Base-by-base conservation (phyloP, 92 coral and sea anemone genomes). In the Porites lobata region DNA sequence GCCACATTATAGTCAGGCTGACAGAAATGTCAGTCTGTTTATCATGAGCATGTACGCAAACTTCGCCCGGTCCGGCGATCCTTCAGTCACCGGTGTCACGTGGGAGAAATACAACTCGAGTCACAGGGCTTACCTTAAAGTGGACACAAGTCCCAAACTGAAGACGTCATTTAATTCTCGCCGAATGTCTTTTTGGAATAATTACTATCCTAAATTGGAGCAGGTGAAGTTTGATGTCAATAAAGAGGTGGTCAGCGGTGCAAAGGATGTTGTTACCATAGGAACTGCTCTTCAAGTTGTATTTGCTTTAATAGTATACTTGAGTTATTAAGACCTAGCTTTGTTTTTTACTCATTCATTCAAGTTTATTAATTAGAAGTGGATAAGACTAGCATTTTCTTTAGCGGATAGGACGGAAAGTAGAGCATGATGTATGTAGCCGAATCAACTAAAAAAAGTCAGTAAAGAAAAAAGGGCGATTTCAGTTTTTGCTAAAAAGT, bases 171-270 rank as follows among this genome's bases (percentile, higher is more conserved):
- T 93, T 58, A 80, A 92, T 86, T 81, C 89, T 56, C 92, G 92
- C 32, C 85, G 92, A 65, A 79, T 95, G 85, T 94, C 98, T 0
- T 95, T 95, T 85, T 95, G 98, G 98, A 95, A 95, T 59, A 75
- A 82, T 76, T 95, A 82, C 66, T 84, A 93, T 61, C 96, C 98
- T 52, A 91, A 93, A 80, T 83, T 95, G 50, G 51, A 63, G 11
- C 69, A 87, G 19, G 70, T 81, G 0, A 50, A 63, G 61, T 72
- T 91, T 64, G 86, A 86, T 20, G 61, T 20, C 56, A n/a, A 7
- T 19, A 20, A 70, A 19, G 43, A 56, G 38, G 69, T 69, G 19
- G 52, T 8, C 73, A 84, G 65, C 52, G 72, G 80, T 14, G 72
- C 79, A 15, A 20, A 29, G 26, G 21, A 1, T 4, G 52, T 18